These are phyloP conservation scores for Sarcophaga peregrina DNA, from an alignment of 1,140 invertebrate species.

Conservation along the genomic window DNA sequence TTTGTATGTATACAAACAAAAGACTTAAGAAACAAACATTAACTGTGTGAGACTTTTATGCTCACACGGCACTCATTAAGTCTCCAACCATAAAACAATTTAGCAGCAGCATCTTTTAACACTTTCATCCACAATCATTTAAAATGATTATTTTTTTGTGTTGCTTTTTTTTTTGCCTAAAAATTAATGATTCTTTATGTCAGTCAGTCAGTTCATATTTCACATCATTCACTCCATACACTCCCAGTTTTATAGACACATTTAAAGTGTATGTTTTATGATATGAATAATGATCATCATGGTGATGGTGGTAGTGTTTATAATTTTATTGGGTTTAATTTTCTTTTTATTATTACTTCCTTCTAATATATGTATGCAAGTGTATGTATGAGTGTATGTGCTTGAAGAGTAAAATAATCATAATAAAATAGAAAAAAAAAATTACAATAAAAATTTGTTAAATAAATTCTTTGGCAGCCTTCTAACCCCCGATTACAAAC, in stretches of 20 bases:
- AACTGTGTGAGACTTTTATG: not conserved
- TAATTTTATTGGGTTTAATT: not conserved
- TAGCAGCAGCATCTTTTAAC: slow-evolving; percentile 9
- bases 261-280: not conserved
- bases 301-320: too few species aligned
- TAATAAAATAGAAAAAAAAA: not conserved
- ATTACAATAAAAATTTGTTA: slow-evolving; percentile 25
- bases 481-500: not conserved
- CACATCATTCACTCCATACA: slow-evolving; percentile 1
- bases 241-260: slow-evolving; percentile 1
- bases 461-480: slow-evolving; percentile 20
- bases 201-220: not conserved
- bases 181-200: not conserved
- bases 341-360: not conserved
- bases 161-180: not conserved
- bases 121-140: not conserved
- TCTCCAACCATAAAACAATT: not conserved
- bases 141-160: not conserved
- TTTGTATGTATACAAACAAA: not conserved
- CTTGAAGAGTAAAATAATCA: too few species aligned
- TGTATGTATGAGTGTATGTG: not conserved
- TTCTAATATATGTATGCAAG: not conserved
- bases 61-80: too few species aligned
- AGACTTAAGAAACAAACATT: not conserved
- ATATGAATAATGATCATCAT: too few species aligned